Percentiles rank a stretch among this genome's conserved stretches.
Conservation (phyloP, 1,140 invertebrate species). For the Archivesica marissinica region DNA sequence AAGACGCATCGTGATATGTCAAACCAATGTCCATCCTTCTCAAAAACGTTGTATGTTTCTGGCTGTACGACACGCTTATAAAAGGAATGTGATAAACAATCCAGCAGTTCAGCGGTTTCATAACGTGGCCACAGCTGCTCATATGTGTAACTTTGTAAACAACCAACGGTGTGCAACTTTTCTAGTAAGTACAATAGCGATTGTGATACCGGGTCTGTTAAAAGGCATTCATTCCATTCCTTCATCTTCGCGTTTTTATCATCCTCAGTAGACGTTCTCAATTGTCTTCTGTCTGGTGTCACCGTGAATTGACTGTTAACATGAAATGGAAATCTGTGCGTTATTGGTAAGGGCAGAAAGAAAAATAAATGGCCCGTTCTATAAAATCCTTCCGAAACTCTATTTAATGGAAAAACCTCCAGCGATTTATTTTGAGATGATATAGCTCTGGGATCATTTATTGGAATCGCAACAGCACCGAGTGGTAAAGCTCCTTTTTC, state of each 20-base stretch:
- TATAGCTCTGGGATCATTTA: background rate
- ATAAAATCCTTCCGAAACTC: slow-evolving; percentile 63
- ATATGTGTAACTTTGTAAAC: slow-evolving; percentile 25
- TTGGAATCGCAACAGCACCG: slow-evolving; percentile 62
- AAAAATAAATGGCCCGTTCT: slow-evolving; percentile 70
- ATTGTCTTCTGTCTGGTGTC: slow-evolving; percentile 60
- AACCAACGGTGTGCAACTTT: background rate
- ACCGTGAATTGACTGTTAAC: slow-evolving; percentile 72
- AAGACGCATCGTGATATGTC: slow-evolving; percentile 46
- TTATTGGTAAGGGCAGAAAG: slow-evolving; percentile 68
- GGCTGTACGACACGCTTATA: background rate
- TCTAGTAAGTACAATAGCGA: slow-evolving; percentile 37
- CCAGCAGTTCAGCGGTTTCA: background rate
- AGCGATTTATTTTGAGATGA: background rate
- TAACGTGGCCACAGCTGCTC: slow-evolving; percentile 41
- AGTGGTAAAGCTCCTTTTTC: slow-evolving; percentile 63
- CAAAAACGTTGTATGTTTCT: background rate
- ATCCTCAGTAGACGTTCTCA: slow-evolving; percentile 61
- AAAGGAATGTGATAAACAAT: background rate
- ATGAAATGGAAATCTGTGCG: slow-evolving; percentile 65
- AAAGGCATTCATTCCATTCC: slow-evolving; percentile 72
- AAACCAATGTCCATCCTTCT: slow-evolving; percentile 3
- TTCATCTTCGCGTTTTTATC: slow-evolving; percentile 53
- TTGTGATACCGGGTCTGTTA: slow-evolving; percentile 58
- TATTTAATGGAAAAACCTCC: background rate